Evolutionary conservation across 2,113 vertebrate species (phyloP), one percentile per base, ranked within the genome.

Genomic region (Elaphurus davidianus): DNA sequence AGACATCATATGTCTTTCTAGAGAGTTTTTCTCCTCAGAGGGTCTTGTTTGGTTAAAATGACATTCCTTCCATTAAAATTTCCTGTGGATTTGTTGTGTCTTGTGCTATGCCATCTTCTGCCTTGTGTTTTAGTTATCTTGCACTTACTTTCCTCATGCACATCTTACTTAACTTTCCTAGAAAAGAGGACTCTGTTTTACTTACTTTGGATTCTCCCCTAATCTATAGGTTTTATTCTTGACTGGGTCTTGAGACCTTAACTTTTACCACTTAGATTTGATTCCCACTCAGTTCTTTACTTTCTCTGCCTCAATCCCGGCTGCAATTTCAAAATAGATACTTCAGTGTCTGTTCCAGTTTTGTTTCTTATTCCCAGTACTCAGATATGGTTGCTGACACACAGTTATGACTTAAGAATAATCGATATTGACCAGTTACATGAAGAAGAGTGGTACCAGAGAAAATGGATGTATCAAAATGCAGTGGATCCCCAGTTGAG

Each of bases 151-250:
- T 78, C 76, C 17, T 82, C 54, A n/a, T 89, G 64, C 14, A 15
- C 79, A n/a, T 62, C 84, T 85, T 57, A 84, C 62, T 96, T 93
- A 84, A 95, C 76, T 94, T 97, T 81, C 33, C 52, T 91, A n/a
- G 81, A 79, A 95, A 89, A 93, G 21, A 84, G 36, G 21, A 81
- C 28, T 64, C 30, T 76, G 5, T 27, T 40, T n/a, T 60, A 62
- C 3, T 67, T 36, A 55, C 33, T 93, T 25, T 91, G n/a, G 43
- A 40, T 25, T 91, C 7, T 93, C 12, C 89, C 12, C 28, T 95
- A 60, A 45, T 43, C 9, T 85, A 1, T 36, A 88, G 36, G 17
- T 57, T 82, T 8, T 52, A 19, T 23, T 2, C 25, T 5, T 96
- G 40, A 52, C 36, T 95, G 30, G 16, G 3, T 94, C 59, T 74